phyloP scores from a whole-genome alignment of 2,113 vertebrate genomes.

The Sphyrna mokarran region DNA sequence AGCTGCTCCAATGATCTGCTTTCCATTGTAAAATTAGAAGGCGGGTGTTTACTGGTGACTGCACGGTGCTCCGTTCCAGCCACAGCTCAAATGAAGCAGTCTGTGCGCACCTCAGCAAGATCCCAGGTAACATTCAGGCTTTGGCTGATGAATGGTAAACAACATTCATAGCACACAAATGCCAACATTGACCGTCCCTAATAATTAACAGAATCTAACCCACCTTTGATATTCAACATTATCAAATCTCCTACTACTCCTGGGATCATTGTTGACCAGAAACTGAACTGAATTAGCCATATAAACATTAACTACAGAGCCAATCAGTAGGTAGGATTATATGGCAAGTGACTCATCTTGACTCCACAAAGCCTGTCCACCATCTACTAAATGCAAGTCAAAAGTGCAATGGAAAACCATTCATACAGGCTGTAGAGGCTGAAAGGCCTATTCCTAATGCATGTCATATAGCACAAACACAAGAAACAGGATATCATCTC shows the following conservation, averaged over 20 bases:
- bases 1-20: not conserved
- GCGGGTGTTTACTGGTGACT: not conserved
- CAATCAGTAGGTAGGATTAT: not conserved
- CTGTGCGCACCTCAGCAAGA: not conserved
- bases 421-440: not conserved
- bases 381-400: not conserved
- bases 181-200: not conserved
- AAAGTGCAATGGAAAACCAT: not conserved
- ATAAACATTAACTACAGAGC: not conserved
- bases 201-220: not conserved
- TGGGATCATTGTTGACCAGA: not conserved
- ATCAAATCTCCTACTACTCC: not conserved
- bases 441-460: too few relatives aligned
- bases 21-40: not conserved
- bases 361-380: not conserved
- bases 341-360: too few relatives aligned
- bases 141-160: not conserved
- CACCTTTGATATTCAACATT: not conserved
- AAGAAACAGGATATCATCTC: not conserved
- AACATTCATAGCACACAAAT: not conserved
- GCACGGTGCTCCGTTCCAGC: not conserved
- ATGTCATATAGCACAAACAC: not conserved
- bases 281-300: not conserved
- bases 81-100: not conserved
- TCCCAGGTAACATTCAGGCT: not conserved